Evolutionary conservation across 2,113 vertebrate species (phyloP).

Genomic region (Bos indicus): DNA sequence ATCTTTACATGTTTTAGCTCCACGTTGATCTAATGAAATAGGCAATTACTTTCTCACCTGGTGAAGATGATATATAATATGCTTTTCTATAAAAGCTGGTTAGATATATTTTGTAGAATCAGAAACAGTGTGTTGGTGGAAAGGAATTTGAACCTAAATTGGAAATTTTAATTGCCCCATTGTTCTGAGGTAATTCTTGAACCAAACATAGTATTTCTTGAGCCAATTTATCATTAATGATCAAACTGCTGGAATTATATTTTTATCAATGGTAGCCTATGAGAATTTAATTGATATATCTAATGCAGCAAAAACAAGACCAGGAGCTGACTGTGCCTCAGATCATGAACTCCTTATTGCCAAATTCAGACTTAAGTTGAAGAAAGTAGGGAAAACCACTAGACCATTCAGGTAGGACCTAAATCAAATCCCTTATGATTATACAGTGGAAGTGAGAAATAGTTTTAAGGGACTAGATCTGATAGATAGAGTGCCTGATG

Average conservation of each 20-base stretch:
- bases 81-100: background rate
- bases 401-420: too few species aligned
- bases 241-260: background rate
- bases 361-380: too few species aligned
- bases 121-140: background rate
- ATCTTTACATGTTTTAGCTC: background rate
- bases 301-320: background rate
- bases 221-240: background rate
- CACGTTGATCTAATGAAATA: background rate
- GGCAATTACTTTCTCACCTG: slow-evolving; percentile 11
- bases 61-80: background rate
- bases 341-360: too few species aligned
- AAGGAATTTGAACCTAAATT: background rate
- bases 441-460: too few species aligned
- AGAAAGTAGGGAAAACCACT: too few species aligned
- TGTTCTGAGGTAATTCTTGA: background rate
- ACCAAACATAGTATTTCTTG: background rate
- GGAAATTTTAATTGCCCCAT: background rate
- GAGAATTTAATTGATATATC: background rate
- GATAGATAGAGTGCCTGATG: too few species aligned
- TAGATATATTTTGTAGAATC: background rate
- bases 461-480: too few species aligned
- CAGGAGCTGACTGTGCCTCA: too few species aligned
- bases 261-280: background rate
- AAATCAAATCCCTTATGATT: too few species aligned